Base-by-base conservation (phyloP, 2,113 vertebrate genomes). In the Dromas ardeola region DNA sequence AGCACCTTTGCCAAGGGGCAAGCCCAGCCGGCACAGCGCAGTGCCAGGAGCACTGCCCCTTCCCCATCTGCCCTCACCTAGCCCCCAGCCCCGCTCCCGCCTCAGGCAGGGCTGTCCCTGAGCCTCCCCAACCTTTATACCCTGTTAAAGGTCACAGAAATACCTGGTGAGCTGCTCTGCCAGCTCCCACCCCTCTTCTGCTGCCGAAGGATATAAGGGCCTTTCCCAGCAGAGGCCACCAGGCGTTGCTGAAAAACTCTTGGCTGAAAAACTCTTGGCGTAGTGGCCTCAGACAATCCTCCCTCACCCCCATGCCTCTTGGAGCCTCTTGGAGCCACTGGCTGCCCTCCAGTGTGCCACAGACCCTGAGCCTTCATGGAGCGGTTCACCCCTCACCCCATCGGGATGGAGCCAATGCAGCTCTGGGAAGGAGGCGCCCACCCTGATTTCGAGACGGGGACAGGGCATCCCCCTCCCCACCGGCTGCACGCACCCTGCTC, bases 341-440 rank as follows among this genome's bases (percentile, higher is more conserved):
- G 9, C 65, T 9, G 6, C 38, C 43, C 52, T 7, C 34, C 2
- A 0, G n/a, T 3, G 2, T 16, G 25, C 17, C 4, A 1, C 45
- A 53, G 34, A 21, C 18, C 25, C 8, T 5, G 29, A 84, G 36
- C 19, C 7, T 70, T 63, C 13, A 4, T 2, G 8, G 40, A 56
- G 47, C 32, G 1, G 0, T 30, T 74, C 53, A 15, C 12, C n/a
- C 47, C 21, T 84, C 13, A 5, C 15, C 19, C 42, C 38, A 38
- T 14, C 2, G 2, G 19, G n/a, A 50, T 26, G 27, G 47, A 72
- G n/a, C 19, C 34, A 25, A 55, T 82, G 50, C 12, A 47, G 21
- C 34, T 62, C 47, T 42, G 52, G 47, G 23, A 83, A 78, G 59
- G 65, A 53, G 45, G 43, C 0, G 1, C 10, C 25, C 36, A 76